Conservation (phyloP, 2,888 invertebrate genomes). For the Dicyrtomina minuta region DNA sequence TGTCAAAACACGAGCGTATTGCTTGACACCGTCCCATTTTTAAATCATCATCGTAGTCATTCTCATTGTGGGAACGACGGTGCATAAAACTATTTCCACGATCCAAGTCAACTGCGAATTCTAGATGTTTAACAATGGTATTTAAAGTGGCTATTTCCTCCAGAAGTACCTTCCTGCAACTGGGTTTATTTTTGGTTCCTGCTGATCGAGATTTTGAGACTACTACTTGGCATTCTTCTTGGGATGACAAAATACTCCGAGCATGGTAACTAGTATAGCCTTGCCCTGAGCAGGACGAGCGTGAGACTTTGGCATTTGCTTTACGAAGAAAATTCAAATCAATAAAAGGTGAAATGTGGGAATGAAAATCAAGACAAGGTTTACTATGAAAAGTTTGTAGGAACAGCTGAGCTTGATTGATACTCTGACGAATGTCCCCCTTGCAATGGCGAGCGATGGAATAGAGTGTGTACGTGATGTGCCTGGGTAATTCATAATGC, state of each 20-base stretch:
- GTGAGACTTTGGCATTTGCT: no score
- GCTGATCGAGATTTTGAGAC: neutral
- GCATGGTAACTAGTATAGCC: no score
- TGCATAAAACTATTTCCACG: neutral
- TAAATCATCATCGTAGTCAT: conserved; percentile 10
- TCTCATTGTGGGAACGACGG: conserved; percentile 11
- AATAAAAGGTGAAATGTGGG: conserved; percentile 6
- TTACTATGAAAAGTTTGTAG: conserved; percentile 19
- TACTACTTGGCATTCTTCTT: neutral
- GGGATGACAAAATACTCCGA: neutral
- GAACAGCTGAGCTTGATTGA: conserved; percentile 48
- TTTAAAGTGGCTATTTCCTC: neutral
- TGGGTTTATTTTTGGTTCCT: neutral
- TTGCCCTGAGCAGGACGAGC: no score
- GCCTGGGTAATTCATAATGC: neutral
- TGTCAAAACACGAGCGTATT: neutral
- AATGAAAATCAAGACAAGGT: conserved; percentile 1
- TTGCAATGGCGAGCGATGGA: conserved; percentile 44
- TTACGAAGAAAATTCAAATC: conserved; percentile 37
- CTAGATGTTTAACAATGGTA: neutral
- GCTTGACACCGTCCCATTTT: neutral
- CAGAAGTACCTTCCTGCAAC: neutral
- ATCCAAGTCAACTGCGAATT: conserved; percentile 12
- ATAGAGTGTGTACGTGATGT: conserved; percentile 32
- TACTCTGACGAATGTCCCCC: conserved; percentile 46